phyloP scores from a whole-genome alignment of 2,888 invertebrate species.

The Leptogaster cylindrica region DNA sequence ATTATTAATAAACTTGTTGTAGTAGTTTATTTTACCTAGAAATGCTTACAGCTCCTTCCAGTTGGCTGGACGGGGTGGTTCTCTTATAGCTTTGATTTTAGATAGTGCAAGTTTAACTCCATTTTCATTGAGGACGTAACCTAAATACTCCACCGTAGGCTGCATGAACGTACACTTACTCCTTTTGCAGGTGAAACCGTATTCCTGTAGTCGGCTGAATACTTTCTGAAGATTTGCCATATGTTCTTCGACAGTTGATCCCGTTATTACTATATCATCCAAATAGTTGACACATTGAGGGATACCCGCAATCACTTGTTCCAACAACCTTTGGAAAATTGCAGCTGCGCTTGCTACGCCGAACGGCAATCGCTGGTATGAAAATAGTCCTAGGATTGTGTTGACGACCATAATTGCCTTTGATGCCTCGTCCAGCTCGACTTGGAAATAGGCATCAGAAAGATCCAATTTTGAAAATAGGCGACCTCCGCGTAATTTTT shows the following conservation, averaged over 20 bases:
- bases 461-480: slow-evolving; percentile 17
- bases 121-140: neutral
- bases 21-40: slow-evolving; percentile 4
- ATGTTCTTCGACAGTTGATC: slow-evolving; percentile 12
- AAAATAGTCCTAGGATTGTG: neutral
- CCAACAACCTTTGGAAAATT: neutral
- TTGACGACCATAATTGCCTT: neutral
- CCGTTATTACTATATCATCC: slow-evolving; percentile 38
- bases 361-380: neutral
- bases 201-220: neutral
- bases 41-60: slow-evolving; percentile 7
- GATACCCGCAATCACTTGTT: slow-evolving; percentile 4
- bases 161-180: neutral
- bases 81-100: neutral
- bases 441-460: neutral
- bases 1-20: neutral
- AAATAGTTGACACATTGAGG: slow-evolving; percentile 29
- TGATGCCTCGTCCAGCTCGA: neutral
- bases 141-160: neutral
- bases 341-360: slow-evolving; percentile 1
- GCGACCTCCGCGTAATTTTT: slow-evolving; percentile 7
- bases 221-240: neutral
- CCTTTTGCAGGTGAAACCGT: neutral
- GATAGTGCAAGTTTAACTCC: neutral
- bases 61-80: neutral